Evolutionary conservation across 2,888 invertebrate species (phyloP), one percentile per base, ranked within the genome.

Genomic region (Luperina testacea): DNA sequence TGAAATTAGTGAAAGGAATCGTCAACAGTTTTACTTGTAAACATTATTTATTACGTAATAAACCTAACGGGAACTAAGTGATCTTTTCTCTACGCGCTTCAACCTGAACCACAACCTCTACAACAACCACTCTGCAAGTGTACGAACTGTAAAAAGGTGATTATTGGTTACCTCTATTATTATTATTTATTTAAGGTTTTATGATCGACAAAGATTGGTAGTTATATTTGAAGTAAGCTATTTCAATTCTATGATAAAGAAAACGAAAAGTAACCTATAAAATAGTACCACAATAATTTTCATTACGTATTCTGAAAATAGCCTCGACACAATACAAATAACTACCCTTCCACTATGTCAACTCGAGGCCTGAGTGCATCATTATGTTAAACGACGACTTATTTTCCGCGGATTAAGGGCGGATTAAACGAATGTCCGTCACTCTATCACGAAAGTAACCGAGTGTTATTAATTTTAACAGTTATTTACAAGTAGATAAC

Each of bases 341-440:
- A 63, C 65, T 63, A 24, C 5, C 13, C 68, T 64, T 64, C 45
- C n/a, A 4, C 27, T n/a, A 27, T 67, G 81, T 76, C 61, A 83
- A 75, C 80, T 78, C 69, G 70, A 51, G 76, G 64, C 67, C 53
- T 61, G 59, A 65, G 63, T 83, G 69, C 67, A 68, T 74, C 81
- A 83, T 87, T 84, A 84, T 82, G 70, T 87, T 86, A 82, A 86
- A 83, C 64, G 75, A 53, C 48, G 73, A 80, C 87, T 83, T 87
- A 86, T 90, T 89, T 82, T 73, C 75, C 53, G 48, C 42, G 84
- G 87, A 83, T 90, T 88, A 85, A 88, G 76, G 85, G 74, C 64
- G 78, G 90, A 87, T 89, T 88, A 88, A 71, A 78, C 80, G 76
- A 82, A 81, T 79, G 80, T 74, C 65, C 81, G 75, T 80, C 84